Evolutionary conservation across 2,113 vertebrate species (phyloP).

Genomic region (Silurus meridionalis): DNA sequence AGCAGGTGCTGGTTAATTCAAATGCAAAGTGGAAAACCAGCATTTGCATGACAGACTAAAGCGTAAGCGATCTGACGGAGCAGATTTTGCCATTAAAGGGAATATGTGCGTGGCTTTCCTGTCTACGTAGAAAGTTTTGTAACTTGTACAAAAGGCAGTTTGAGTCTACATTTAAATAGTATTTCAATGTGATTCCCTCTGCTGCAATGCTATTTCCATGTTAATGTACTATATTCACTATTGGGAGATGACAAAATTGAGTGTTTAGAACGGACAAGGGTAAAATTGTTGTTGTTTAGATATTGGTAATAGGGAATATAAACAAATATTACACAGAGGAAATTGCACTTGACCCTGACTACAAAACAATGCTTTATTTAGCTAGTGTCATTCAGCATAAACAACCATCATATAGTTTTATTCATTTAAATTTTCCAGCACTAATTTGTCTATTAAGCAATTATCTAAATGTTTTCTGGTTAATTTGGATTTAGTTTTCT

Average conservation of each 20-base stretch:
- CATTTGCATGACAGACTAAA: slow-evolving; percentile 35
- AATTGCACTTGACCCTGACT: not conserved
- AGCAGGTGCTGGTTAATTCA: not conserved
- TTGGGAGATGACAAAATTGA: not conserved
- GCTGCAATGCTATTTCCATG: not conserved
- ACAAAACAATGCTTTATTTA: not conserved
- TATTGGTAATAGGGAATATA: not conserved
- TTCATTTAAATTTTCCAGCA: not conserved
- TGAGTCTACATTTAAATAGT: not conserved
- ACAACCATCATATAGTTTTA: not conserved
- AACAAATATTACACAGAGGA: not conserved
- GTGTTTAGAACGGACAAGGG: not conserved
- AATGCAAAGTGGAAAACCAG: slow-evolving; percentile 38
- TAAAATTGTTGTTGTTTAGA: not conserved
- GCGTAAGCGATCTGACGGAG: slow-evolving; percentile 7
- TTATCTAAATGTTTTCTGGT: not conserved
- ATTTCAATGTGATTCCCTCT: not conserved
- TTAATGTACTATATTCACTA: not conserved
- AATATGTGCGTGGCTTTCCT: not conserved
- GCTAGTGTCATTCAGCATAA: not conserved
- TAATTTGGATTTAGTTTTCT: not conserved
- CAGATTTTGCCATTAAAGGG: slow-evolving; percentile 27
- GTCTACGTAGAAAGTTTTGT: not conserved
- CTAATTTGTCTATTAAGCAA: not conserved
- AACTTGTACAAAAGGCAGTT: not conserved